phyloP scores from a whole-genome alignment of 1,140 invertebrate genomes.

The Caenorhabditis brenneri region DNA sequence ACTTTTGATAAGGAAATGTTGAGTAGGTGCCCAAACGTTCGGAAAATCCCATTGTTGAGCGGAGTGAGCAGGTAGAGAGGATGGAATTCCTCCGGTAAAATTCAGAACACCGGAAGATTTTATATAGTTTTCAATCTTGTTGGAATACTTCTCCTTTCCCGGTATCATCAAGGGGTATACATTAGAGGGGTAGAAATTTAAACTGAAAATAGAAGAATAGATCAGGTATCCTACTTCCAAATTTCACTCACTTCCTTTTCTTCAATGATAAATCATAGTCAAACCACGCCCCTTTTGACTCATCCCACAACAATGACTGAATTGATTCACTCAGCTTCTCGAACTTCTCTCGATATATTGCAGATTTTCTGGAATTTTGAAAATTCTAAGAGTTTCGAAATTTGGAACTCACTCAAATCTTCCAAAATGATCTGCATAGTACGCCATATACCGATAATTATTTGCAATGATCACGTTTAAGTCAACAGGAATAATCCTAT shows the following conservation, averaged over 20 bases:
- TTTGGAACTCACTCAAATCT: constrained; percentile 15
- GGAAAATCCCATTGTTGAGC: constrained; percentile 72
- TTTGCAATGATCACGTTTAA: constrained; percentile 82
- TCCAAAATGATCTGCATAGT: constrained; percentile 76
- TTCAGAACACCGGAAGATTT: constrained; percentile 50
- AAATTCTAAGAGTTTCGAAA: constrained; percentile 66
- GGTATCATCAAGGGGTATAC: constrained; percentile 78
- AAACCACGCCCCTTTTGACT: constrained; percentile 83
- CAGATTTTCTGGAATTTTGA: constrained; percentile 71
- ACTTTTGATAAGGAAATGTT: constrained; percentile 46
- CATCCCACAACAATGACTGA: constrained; percentile 82
- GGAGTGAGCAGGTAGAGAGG: constrained; percentile 63
- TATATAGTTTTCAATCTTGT: constrained; percentile 44
- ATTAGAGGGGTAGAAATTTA: constrained; percentile 82
- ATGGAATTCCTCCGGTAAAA: constrained; percentile 52
- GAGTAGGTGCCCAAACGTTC: constrained; percentile 67
- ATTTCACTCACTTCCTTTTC: constrained; percentile 71
- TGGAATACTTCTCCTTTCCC: constrained; percentile 73
- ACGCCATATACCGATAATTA: constrained; percentile 77
- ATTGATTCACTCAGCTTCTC: constrained; percentile 78
- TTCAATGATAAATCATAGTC: constrained; percentile 80
- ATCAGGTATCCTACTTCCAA: neutral
- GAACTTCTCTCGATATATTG: constrained; percentile 77
- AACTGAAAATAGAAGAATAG: constrained; percentile 68
- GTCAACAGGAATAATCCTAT: constrained; percentile 81